Base-by-base conservation (phyloP, 2,888 invertebrate species). In the Dyspetes luteomarginatus region DNA sequence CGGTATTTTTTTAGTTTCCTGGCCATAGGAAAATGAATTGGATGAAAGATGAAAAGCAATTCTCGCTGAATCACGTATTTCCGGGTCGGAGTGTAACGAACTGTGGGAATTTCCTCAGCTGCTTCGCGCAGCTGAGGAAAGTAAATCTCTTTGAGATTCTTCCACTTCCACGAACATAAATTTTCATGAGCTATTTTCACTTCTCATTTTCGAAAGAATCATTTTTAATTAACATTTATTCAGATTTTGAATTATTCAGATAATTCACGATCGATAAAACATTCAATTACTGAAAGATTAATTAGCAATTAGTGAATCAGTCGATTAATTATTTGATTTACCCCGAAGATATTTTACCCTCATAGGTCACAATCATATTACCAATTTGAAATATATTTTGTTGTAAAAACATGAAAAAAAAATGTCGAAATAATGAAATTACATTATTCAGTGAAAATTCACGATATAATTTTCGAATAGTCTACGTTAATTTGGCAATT, bases 41-140 rank as follows among this genome's bases (percentile, higher is more conserved):
- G 12, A 48, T 9, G 28, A 15, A 58, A 22, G n/a, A n/a, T n/a
- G n/a, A 4, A n/a, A 30, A 9, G 26, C 1, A 30, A 2, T 30
- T 58, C 60, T 3, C 30, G 52, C 30, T 48, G 71, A 71, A 71
- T 60, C 58, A 22, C 48, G 3, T 56, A 58, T 43, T 69, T 24
- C 24, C 41, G 19, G 48, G 36, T 60, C 48, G 12, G 30, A 28
- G 50, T 15, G 28, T 58, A 71, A 71, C 30, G 30, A 71, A 48
- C 58, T 48, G 30, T 60, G 58, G 30, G 58, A 71, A 71, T 71
- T 71, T 48, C 58, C 22, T 71, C 58, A 45, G 58, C 45, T 60
- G 71, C 28, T 24, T 28, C 45, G 71, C 15, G 22, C 26, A 30
- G 22, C 7, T 36, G 36, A 36, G 36, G 26, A 26, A 72, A 72